Conservation (phyloP, 2,113 vertebrate genomes). For the Condylura cristata region DNA sequence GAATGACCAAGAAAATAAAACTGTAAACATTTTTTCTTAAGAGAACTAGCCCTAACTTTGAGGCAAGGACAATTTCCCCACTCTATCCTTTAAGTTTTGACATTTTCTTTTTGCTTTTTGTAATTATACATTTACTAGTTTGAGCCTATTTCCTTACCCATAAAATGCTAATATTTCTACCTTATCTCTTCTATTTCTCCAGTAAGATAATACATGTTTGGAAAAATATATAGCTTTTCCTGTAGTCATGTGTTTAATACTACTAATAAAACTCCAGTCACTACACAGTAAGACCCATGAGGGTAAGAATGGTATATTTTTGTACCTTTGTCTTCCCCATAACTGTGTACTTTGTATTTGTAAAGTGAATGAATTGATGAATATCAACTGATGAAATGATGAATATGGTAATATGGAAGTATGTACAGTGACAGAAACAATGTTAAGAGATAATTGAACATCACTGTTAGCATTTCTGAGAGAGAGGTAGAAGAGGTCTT, state of each 20-base stretch:
- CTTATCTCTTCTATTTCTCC: neutral
- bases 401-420: neutral
- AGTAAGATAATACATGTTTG: neutral
- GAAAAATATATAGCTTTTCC: neutral
- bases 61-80: neutral
- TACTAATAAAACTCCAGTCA: neutral
- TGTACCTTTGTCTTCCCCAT: neutral
- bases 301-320: neutral
- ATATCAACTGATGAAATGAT: neutral
- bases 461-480: neutral
- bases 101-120: neutral
- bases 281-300: neutral
- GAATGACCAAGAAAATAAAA: neutral
- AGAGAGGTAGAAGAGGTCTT: neutral
- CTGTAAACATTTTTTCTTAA: constrained; percentile 5
- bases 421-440: neutral
- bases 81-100: neutral
- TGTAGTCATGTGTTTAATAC: neutral
- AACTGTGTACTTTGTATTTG: neutral
- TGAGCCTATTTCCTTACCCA: neutral
- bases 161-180: neutral
- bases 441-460: neutral
- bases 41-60: neutral
- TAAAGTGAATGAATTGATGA: neutral
- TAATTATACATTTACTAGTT: neutral